phyloP scores from a whole-genome alignment of 2,888 invertebrate genomes.

The Atethmia centrago region DNA sequence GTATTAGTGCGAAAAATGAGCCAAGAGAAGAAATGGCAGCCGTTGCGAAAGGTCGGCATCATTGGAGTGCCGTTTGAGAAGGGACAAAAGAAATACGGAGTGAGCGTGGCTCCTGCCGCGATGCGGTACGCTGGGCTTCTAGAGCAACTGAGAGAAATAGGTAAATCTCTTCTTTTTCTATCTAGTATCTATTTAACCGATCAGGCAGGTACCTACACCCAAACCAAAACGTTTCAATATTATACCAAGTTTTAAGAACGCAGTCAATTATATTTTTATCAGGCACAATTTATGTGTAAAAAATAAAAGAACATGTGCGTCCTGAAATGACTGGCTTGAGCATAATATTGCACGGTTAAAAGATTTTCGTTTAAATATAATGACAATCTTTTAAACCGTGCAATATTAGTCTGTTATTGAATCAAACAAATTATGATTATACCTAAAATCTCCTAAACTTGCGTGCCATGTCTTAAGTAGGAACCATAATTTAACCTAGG shows the following conservation, averaged over 20 bases:
- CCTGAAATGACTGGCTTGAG: background rate
- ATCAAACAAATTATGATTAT: background rate
- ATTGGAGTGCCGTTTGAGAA: constrained; percentile 95
- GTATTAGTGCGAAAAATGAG: constrained; percentile 82
- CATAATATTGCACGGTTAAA: background rate
- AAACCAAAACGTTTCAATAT: background rate
- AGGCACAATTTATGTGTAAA: too few species aligned
- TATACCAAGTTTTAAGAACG: background rate
- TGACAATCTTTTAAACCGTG: too few species aligned
- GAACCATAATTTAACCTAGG: background rate
- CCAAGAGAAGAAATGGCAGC: constrained; percentile 75
- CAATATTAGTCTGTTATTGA: too few species aligned
- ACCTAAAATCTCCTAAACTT: background rate
- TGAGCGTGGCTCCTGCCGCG: constrained; percentile 92
- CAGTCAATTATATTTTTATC: background rate
- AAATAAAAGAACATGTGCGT: background rate
- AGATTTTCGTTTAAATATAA: background rate
- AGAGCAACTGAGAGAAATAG: constrained; percentile 90
- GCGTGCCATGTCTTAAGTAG: background rate
- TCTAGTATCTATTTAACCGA: too few species aligned
- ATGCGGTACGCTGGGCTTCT: constrained; percentile 92
- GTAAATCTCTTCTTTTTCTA: constrained; percentile 79
- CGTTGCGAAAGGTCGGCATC: constrained; percentile 91
- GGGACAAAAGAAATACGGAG: constrained; percentile 94
- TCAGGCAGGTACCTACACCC: background rate